These are phyloP conservation scores for Ceuthmochares aereus DNA, from an alignment of 2,113 vertebrate species.

Conservation along the genomic window DNA sequence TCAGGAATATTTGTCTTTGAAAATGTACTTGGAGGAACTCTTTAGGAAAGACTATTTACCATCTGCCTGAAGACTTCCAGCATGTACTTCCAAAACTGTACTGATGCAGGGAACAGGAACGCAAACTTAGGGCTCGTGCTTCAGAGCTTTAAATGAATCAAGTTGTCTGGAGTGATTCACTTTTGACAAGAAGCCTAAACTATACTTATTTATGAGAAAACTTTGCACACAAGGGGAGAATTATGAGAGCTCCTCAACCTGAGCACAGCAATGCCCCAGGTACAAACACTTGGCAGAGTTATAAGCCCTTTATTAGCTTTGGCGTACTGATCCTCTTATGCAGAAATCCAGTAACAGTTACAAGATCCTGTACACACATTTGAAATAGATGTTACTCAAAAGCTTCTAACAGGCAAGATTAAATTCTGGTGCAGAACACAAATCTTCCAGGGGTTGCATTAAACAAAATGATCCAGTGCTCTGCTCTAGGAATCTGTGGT, in stretches of 20 bases:
- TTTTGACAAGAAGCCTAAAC: neutral
- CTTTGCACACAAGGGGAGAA: accelerated
- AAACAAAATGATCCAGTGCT: neutral
- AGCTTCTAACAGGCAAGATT: neutral
- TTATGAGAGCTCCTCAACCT: accelerated
- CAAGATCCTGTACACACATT: accelerated
- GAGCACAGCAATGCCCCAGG: neutral
- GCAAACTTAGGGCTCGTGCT: neutral
- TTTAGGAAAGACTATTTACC: neutral
- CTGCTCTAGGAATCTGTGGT: neutral
- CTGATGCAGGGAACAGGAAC: neutral
- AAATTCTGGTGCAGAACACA: neutral
- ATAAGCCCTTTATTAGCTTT: neutral
- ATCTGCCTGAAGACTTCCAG: neutral
- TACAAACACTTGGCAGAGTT: neutral
- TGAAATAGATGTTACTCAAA: neutral
- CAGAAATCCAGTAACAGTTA: accelerated
- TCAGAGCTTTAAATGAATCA: accelerated
- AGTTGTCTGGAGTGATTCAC: accelerated
- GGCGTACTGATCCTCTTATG: neutral
- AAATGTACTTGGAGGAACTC: neutral
- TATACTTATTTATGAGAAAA: neutral
- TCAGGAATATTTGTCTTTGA: neutral
- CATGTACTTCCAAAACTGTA: accelerated
- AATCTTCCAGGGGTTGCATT: neutral